Evolutionary conservation across 2,797 vertebrate genomes (phyloP), one percentile per base, ranked within the genome.

Genomic region (Lutjanus campechanus): DNA sequence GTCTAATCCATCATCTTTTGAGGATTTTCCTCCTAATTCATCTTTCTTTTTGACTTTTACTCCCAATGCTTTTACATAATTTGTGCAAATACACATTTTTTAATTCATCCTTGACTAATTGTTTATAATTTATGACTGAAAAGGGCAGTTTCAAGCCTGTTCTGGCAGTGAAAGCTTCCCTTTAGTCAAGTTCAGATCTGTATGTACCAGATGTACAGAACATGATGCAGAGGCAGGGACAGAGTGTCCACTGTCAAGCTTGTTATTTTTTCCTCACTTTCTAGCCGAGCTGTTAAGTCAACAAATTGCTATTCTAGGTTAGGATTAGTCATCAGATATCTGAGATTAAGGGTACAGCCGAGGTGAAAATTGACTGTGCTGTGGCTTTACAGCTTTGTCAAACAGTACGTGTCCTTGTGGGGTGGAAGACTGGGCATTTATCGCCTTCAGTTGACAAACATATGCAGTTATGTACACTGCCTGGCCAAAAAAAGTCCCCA

Each of bases 1-100:
- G 75, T 67, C 44, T 79, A 89, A 91, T 90, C 82, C 73, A 83
- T 85, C 87, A 77, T 80, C 40, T 60, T 77, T 60, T 55, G 50
- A 36, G 58, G 69, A 58, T 70, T 78, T 84, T 68, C 19, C 43
- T 69, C n/a, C 9, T 53, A 67, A 88, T 79, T 60, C 46, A 44
- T 50, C 17, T 70, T 83, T 67, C 49, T 60, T 63, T 69, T 51
- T 7, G 59, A 78, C 20, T 66, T 60, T 25, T 40, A 60, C 5
- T 64, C 43, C n/a, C 15, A 8, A 47, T 46, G 8, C 2, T 53
- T 70, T 66, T 36, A 80, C 58, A 61, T 17, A 36, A 47, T 59
- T 63, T 59, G 5, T 55, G 51, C 7, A 77, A 79, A 77, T 17
- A 67, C 6, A 44, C 11, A 40, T 12, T 53, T 70, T 40, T 5